Evolutionary conservation across 2,888 invertebrate species (phyloP).

Genomic region (Nudaria mundana): DNA sequence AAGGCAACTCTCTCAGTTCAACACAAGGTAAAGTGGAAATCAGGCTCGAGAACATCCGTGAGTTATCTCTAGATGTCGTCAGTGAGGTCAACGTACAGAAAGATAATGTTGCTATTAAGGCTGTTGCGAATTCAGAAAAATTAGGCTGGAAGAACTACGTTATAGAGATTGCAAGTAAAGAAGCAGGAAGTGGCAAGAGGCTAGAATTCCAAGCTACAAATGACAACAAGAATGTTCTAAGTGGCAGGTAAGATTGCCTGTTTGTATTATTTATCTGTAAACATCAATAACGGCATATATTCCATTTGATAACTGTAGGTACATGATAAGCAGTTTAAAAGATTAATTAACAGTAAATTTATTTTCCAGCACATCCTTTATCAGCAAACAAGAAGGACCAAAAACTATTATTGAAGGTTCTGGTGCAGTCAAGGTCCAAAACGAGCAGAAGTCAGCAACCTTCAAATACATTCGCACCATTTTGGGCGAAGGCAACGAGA

Average conservation of each 20-base stretch:
- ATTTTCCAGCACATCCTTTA: conserved; percentile 82
- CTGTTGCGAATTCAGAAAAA: conserved; percentile 83
- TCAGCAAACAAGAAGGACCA: conserved; percentile 85
- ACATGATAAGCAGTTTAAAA: neutral
- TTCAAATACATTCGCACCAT: conserved; percentile 87
- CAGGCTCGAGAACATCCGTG: conserved; percentile 74
- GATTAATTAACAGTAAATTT: neutral
- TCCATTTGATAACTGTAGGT: no score
- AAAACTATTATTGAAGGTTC: conserved; percentile 88
- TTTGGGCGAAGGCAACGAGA: conserved; percentile 84
- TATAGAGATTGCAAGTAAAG: conserved; percentile 83
- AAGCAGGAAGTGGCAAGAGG: conserved; percentile 80
- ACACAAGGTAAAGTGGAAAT: conserved; percentile 81
- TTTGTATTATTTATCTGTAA: no score
- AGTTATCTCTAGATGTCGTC: conserved; percentile 76
- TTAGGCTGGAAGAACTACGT: conserved; percentile 84
- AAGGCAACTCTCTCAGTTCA: conserved; percentile 69
- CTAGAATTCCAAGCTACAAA: conserved; percentile 84
- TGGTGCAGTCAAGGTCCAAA: conserved; percentile 86
- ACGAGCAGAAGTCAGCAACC: conserved; percentile 85
- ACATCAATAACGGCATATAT: no score
- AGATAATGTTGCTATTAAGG: conserved; percentile 84
- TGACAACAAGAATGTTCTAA: conserved; percentile 83
- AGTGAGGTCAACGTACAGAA: conserved; percentile 80
- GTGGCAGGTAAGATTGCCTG: conserved; percentile 84